Evolutionary conservation across 1,140 invertebrate genomes (phyloP).

Genomic region (Aricia agestis): DNA sequence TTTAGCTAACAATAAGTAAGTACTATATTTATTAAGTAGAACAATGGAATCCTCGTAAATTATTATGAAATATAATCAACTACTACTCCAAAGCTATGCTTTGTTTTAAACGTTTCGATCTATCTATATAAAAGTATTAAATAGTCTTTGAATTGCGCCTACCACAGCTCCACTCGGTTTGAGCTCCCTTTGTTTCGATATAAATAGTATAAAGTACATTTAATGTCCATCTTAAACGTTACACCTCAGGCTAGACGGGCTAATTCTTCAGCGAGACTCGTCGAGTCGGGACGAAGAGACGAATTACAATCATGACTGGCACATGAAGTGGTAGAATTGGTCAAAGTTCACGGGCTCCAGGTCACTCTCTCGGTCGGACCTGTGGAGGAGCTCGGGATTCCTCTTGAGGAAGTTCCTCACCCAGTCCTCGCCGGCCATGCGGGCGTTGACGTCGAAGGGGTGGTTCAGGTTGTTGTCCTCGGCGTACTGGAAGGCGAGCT

Average conservation of each 20-base stretch:
- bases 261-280: neutral
- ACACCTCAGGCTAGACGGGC: neutral
- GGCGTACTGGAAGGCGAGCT: constrained; percentile 66
- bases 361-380: constrained; percentile 52
- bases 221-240: neutral
- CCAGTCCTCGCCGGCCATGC: constrained; percentile 71
- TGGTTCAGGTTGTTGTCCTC: constrained; percentile 66
- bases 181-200: constrained; percentile 7
- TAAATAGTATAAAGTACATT: constrained; percentile 11
- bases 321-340: constrained; percentile 72
- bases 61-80: constrained; percentile 35
- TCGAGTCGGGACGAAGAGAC: neutral
- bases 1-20: constrained; percentile 45
- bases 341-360: constrained; percentile 69
- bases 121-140: constrained; percentile 30
- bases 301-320: constrained; percentile 55
- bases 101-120: constrained; percentile 34
- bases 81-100: constrained; percentile 54
- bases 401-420: constrained; percentile 68
- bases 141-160: constrained; percentile 24
- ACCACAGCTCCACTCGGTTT: constrained; percentile 1
- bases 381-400: constrained; percentile 62
- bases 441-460: constrained; percentile 62
- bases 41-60: constrained; percentile 36
- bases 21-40: constrained; percentile 50